phyloP scores from a whole-genome alignment of 2,113 vertebrate genomes.

The Grantiella picta region DNA sequence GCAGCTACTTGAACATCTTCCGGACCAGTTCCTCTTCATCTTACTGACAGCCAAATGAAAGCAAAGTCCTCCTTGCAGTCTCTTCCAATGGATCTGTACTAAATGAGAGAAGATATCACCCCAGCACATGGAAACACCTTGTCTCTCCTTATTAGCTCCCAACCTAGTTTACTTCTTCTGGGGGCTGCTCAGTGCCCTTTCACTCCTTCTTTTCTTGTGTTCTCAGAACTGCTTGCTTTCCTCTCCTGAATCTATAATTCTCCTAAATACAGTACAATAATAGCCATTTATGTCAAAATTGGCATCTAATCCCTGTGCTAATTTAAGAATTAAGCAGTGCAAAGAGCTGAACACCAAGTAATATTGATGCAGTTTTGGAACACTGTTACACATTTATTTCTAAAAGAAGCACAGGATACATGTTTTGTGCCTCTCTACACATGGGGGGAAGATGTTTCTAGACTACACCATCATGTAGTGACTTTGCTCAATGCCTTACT shows the following conservation, averaged over 20 bases:
- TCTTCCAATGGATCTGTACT: fast-evolving
- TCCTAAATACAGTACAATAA: background rate
- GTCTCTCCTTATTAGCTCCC: background rate
- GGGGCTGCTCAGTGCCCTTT: background rate
- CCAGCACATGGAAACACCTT: background rate
- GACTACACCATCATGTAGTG: background rate
- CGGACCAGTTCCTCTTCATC: background rate
- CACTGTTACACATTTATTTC: background rate
- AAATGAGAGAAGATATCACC: background rate
- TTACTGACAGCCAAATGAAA: background rate
- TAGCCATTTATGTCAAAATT: background rate
- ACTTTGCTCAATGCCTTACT: background rate
- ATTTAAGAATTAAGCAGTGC: background rate
- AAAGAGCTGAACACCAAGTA: background rate
- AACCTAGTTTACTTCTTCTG: background rate
- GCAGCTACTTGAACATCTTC: background rate
- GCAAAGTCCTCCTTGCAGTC: background rate
- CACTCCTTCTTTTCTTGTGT: background rate
- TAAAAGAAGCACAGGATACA: background rate
- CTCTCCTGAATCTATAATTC: background rate
- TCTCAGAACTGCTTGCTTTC: background rate
- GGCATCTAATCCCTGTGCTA: background rate
- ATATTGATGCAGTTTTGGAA: background rate
- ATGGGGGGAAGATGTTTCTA: background rate
- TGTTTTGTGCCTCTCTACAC: background rate